Base-by-base conservation (phyloP, 2,113 vertebrate genomes). In the Semicossyphus pulcher region DNA sequence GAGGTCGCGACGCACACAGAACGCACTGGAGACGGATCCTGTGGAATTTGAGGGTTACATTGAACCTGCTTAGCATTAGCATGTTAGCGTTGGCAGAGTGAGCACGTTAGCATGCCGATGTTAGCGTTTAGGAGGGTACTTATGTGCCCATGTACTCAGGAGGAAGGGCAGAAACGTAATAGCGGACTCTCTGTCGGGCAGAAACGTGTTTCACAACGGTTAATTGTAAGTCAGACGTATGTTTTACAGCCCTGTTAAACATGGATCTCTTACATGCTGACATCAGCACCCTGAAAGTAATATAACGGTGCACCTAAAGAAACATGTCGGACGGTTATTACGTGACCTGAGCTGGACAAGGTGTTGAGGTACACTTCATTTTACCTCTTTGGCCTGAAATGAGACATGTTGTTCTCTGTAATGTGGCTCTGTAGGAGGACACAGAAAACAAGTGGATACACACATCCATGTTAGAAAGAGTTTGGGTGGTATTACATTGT, bases 291-390 rank as follows among this genome's bases (percentile, higher is more conserved):
- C 32, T 12, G 18, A 52, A 32, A 32, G 25, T 12, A 72, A 71
- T 44, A 66, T n/a, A 58, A 32, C 16, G 61, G 32, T 20, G 42
- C 67, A 64, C 36, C 53, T 78, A 72, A 54, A 72, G 67, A 65
- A 72, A 78, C 44, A 64, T 15, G 20, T 28, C 44, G 45, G 60
- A 59, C 36, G 45, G 52, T 65, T 66, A 65, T 32, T 49, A 51
- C 14, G 52, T 51, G 52, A 52, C 36, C 8, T 10, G 36, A 39
- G 15, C 14, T 47, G 37, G 36, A 59, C 28, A 26, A 31, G n/a
- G 64, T 61, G 70, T 61, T 67, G 23, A 75, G 36, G 16, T 51
- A 20, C 28, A 21, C 12, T 42, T 42, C 26, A 25, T 51, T 28
- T 12, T 16, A 37, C 23, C 39, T 26, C 21, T 44, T n/a, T n/a